Evolutionary conservation across 1,140 invertebrate species (phyloP), one percentile per base, ranked within the genome.

Genomic region (Zaprionus lachaisei): DNA sequence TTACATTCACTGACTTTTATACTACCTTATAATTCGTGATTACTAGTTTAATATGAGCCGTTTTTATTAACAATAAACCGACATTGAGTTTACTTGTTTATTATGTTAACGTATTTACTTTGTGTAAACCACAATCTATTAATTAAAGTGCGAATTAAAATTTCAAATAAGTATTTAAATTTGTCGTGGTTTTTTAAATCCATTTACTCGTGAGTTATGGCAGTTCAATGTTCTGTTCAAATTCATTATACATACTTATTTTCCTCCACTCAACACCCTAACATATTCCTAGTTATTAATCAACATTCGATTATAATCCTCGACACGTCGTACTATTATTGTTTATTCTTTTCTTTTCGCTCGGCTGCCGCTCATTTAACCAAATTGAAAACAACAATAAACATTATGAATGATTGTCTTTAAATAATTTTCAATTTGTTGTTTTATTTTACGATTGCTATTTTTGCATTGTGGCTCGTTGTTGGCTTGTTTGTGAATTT

Each of bases 231-330:
- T 51, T 20, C 47, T 51, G 47, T 4, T 24, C n/a, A 51, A 24
- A 17, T 47, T 47, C 4, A 22, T 14, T 24, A 22, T 24, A 41
- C 12, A 41, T 14, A 20, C 9, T 24, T 24, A 51, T 17, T 22
- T 58, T 14, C 34, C 24, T 49, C 20, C 14, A 14, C 14, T 22
- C 14, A 37, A 58, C 41, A 68, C 51, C 28, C 54, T 60, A 47
- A 9, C 2, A 41, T 17, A 49, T 57, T 61, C n/a, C 49, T 11
- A 11, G 7, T 51, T 26, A 82, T 76, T 61, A 82, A 76, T 81
- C 78, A 72, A 55, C 31, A 56, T 66, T 68, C 73, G 67, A 79
- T 86, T 82, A 79, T 71, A 68, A 64, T 5, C 44, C 17, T 44
- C 44, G 58, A 11, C 47, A 54, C 34, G 20, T 64, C 44, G 60